Evolutionary conservation across 2,888 invertebrate genomes (phyloP).

Genomic region (Cheilosia pagana): DNA sequence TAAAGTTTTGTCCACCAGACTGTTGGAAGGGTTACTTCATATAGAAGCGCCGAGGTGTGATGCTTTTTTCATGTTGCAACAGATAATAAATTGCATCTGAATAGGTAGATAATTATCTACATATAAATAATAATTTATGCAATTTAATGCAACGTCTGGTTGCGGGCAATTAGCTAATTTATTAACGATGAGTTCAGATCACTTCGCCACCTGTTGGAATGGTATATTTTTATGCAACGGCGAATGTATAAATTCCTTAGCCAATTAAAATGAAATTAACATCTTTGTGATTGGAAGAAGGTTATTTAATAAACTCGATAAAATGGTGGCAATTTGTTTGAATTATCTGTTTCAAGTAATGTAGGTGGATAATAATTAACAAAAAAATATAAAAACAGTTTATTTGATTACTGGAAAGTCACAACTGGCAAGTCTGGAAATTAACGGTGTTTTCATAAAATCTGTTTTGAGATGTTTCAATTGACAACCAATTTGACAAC

Average conservation of each 20-base stretch:
- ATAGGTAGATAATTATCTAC: slow-evolving; percentile 50
- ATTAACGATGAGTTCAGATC: slow-evolving; percentile 58
- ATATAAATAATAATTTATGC: slow-evolving; percentile 65
- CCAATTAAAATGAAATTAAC: background rate
- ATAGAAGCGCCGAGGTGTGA: slow-evolving; percentile 1
- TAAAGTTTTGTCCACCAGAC: slow-evolving; percentile 12
- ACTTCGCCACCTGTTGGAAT: slow-evolving; percentile 50
- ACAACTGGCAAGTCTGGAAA: too few relatives aligned
- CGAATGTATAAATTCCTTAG: background rate
- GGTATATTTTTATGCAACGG: background rate
- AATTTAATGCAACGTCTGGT: slow-evolving; percentile 53
- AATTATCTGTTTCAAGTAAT: too few relatives aligned
- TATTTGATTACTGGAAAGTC: too few relatives aligned
- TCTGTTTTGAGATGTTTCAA: too few relatives aligned
- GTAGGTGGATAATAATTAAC: too few relatives aligned
- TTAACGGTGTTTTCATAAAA: too few relatives aligned
- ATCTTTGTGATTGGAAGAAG: too few relatives aligned
- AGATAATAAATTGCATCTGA: slow-evolving; percentile 37
- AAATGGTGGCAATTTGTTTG: too few relatives aligned
- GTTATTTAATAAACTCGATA: too few relatives aligned
- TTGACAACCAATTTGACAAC: too few relatives aligned
- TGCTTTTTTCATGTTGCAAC: slow-evolving; percentile 16
- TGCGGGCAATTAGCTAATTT: slow-evolving; percentile 29
- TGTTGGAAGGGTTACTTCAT: background rate
- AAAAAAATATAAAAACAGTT: too few relatives aligned